These are phyloP conservation scores for Drosophila eohydei DNA, from an alignment of 2,888 invertebrate genomes.

Conservation along the genomic window DNA sequence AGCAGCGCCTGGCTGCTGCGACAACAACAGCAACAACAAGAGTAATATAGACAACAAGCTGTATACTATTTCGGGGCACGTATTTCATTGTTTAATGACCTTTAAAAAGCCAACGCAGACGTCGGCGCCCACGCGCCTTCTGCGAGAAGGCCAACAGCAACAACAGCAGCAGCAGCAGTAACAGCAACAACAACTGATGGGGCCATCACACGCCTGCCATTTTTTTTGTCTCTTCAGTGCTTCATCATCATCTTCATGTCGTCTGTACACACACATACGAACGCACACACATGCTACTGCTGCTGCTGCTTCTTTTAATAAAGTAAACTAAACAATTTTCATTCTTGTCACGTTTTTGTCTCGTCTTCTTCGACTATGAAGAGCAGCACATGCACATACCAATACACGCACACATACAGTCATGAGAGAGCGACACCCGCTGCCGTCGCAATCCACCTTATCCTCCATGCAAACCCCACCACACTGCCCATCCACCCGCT, in stretches of 20 bases:
- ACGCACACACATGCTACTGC: conserved; percentile 24
- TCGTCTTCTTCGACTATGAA: conserved; percentile 68
- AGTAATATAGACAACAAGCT: conserved; percentile 31
- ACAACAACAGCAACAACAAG: conserved; percentile 21
- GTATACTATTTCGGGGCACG: conserved; percentile 66
- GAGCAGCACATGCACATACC: conserved; percentile 43
- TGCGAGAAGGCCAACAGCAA: conserved; percentile 58
- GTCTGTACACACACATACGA: conserved; percentile 46
- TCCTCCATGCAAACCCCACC: conserved; percentile 32
- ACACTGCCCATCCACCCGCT: conserved; percentile 42
- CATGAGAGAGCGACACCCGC: conserved; percentile 19
- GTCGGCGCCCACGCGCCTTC: conserved; percentile 59
- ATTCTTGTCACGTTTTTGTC: conserved; percentile 80
- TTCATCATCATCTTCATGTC: conserved; percentile 70
- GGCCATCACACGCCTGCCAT: conserved; percentile 45
- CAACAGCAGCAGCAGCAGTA: conserved; percentile 21
- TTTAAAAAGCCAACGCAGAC: conserved; percentile 78
- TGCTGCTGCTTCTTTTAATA: conserved; percentile 71
- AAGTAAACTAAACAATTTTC: conserved; percentile 81
- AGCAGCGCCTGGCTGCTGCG: conserved; percentile 38
- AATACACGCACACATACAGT: conserved; percentile 20
- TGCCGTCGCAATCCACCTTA: conserved; percentile 36
- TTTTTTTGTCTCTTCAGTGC: conserved; percentile 56
- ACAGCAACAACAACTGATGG: conserved; percentile 36
- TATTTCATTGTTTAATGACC: conserved; percentile 80